These are phyloP conservation scores for Hestina assimilis DNA, from an alignment of 1,140 invertebrate species.

Conservation along the genomic window DNA sequence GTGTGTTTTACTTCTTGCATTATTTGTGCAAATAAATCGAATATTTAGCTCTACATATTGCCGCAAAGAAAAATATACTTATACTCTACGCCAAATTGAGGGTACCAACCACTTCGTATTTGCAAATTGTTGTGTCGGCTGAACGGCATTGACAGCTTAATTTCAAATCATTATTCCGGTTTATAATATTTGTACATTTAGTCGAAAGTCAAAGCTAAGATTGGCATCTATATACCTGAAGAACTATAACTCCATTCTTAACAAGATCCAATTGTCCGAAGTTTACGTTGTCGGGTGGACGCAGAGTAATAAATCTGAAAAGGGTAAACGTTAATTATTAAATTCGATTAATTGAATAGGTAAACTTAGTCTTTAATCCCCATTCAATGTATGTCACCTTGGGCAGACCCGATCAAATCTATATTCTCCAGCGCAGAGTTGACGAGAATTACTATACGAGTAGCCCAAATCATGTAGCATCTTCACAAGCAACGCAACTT, in stretches of 20 bases:
- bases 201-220: too few species aligned
- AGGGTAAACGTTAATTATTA: neutral
- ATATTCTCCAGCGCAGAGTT: slow-evolving; percentile 77
- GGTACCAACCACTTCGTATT: too few species aligned
- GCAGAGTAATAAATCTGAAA: slow-evolving; percentile 80
- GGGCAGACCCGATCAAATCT: slow-evolving; percentile 85
- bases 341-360: too few species aligned
- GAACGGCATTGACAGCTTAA: too few species aligned
- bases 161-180: too few species aligned
- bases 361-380: neutral
- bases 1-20: too few species aligned
- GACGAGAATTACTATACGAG: slow-evolving; percentile 67
- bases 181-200: too few species aligned
- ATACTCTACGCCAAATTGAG: too few species aligned
- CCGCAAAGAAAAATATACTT: too few species aligned
- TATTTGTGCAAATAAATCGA: too few species aligned
- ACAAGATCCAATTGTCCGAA: slow-evolving; percentile 81
- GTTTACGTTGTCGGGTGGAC: slow-evolving; percentile 79
- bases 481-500: slow-evolving; percentile 66
- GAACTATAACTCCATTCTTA: slow-evolving; percentile 79
- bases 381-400: slow-evolving; percentile 52
- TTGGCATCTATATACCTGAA: slow-evolving; percentile 73
- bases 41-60: too few species aligned
- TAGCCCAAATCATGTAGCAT: slow-evolving; percentile 65
- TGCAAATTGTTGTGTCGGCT: too few species aligned